These are phyloP conservation scores for Cremastinae sp. DNA, from an alignment of 2,888 invertebrate species.

Conservation along the genomic window DNA sequence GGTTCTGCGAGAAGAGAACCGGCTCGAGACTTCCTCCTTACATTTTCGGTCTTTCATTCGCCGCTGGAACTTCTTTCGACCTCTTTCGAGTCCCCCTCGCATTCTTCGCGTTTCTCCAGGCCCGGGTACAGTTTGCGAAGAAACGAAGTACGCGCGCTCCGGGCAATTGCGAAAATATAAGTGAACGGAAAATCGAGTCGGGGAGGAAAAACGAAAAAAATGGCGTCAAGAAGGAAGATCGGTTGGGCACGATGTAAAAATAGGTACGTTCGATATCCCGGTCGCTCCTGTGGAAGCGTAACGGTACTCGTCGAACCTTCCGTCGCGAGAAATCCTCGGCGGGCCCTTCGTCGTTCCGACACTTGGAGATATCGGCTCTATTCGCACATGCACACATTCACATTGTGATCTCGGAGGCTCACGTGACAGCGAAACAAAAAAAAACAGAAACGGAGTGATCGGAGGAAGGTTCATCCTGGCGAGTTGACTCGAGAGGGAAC, in stretches of 20 bases:
- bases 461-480: constrained; percentile 31
- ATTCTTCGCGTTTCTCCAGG: too few relatives aligned
- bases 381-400: constrained; percentile 5
- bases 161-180: too few relatives aligned
- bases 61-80: too few relatives aligned
- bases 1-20: too few relatives aligned
- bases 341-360: constrained; percentile 47
- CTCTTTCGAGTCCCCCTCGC: too few relatives aligned
- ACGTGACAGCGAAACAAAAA: constrained; percentile 69
- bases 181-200: too few relatives aligned
- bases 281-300: constrained; percentile 74
- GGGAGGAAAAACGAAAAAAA: constrained; percentile 46
- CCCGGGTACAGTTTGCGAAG: too few relatives aligned
- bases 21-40: too few relatives aligned
- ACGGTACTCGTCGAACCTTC: constrained; percentile 74
- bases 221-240: constrained; percentile 61
- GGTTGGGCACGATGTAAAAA: constrained; percentile 77
- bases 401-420: constrained; percentile 23
- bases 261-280: constrained; percentile 77
- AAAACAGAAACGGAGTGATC: constrained; percentile 35
- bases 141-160: too few relatives aligned
- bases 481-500: constrained; percentile 26
- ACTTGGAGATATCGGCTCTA: constrained; percentile 41
- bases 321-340: constrained; percentile 54
- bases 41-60: too few relatives aligned